Conservation (phyloP, 2,888 invertebrate species). For the Watsonalla cultraria region DNA sequence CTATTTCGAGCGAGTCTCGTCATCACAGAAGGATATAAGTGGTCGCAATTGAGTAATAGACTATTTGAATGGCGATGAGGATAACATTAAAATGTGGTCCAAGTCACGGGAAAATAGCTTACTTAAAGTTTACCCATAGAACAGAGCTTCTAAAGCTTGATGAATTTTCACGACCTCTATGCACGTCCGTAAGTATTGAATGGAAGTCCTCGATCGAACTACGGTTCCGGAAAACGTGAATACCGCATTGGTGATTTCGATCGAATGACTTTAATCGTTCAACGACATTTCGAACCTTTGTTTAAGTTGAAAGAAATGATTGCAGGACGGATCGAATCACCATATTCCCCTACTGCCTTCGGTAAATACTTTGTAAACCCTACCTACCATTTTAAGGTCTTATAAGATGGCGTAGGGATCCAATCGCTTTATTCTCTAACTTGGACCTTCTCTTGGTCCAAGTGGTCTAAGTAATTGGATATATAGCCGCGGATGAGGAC, state of each 20-base stretch:
- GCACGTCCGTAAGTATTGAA: no score
- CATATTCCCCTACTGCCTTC: no score
- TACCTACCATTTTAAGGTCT: no score
- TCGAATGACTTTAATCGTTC: no score
- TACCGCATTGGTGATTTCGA: no score
- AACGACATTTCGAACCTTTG: no score
- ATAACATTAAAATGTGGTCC: constrained; percentile 33
- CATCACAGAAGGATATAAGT: constrained; percentile 57
- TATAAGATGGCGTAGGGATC: neutral
- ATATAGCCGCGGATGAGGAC: constrained; percentile 58
- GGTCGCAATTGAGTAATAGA: constrained; percentile 71
- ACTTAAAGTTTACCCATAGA: neutral
- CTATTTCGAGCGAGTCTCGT: constrained; percentile 53
- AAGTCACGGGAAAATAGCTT: constrained; percentile 19
- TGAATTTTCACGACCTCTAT: no score
- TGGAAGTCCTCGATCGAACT: no score
- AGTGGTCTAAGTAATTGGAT: constrained; percentile 70
- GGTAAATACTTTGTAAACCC: no score
- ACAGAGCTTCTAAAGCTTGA: neutral
- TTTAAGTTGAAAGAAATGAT: no score
- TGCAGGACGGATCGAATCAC: no score
- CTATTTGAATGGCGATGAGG: constrained; percentile 57
- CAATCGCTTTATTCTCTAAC: constrained; percentile 14
- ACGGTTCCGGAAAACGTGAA: no score
- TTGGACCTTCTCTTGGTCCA: constrained; percentile 28